phyloP scores from a whole-genome alignment of 2,797 vertebrate species.

The Sphaeramia orbicularis region DNA sequence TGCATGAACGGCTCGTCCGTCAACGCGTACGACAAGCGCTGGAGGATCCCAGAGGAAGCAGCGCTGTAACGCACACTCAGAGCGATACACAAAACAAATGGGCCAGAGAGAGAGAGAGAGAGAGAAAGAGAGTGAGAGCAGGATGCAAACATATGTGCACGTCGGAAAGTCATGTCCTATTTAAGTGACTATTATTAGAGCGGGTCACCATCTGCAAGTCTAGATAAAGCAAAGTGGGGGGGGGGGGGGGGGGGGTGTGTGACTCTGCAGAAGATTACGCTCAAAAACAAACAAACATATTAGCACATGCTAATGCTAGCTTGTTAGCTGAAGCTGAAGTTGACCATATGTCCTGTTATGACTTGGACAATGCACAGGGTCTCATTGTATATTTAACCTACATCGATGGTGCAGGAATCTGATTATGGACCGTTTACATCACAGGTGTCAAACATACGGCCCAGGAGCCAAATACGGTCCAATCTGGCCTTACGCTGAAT shows the following conservation, averaged over 20 bases:
- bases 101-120: conserved; percentile 22
- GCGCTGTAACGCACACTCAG: conserved; percentile 2
- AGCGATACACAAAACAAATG: conserved; percentile 46
- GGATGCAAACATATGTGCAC: conserved; percentile 61
- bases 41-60: conserved; percentile 38
- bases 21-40: conserved; percentile 36
- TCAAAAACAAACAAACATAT: conserved; percentile 56
- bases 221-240: conserved; percentile 54
- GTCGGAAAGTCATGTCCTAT: conserved; percentile 71
- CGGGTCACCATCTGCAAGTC: conserved; percentile 70
- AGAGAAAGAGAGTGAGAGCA: conserved; percentile 23
- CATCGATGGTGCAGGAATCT: too few species aligned
- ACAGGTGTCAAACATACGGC: too few species aligned
- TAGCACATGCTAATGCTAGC: conserved; percentile 52
- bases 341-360: conserved; percentile 1
- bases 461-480: too few species aligned
- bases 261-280: conserved; percentile 28
- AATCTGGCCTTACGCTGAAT: too few species aligned
- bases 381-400: not conserved
- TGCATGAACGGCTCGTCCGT: conserved; percentile 52
- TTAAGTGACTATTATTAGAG: conserved; percentile 75
- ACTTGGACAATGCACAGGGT: not conserved
- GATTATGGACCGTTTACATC: too few species aligned
- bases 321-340: conserved; percentile 19
- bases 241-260: not conserved